These are phyloP conservation scores for Drosophila kanapiae DNA, from an alignment of 1,140 invertebrate genomes.

Conservation along the genomic window DNA sequence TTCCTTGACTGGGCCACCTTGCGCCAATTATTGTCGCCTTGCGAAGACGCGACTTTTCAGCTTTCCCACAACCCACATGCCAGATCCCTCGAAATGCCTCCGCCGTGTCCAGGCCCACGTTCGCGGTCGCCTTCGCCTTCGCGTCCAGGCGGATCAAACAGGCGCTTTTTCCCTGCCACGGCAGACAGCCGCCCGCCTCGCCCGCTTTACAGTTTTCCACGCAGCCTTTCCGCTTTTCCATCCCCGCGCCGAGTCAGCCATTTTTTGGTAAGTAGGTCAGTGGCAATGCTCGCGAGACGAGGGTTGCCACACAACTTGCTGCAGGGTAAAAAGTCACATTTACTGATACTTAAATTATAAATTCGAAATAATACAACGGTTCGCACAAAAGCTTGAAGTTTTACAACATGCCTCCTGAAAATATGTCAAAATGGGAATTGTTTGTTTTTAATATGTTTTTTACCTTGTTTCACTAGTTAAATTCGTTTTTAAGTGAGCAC, in stretches of 20 bases:
- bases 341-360: too few species aligned
- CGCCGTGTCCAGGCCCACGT: slow-evolving; percentile 50
- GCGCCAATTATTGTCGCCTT: slow-evolving; percentile 50
- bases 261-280: slow-evolving; percentile 73
- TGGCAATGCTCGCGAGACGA: slow-evolving; percentile 51
- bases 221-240: slow-evolving; percentile 3
- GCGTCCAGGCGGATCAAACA: slow-evolving; percentile 58
- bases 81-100: slow-evolving; percentile 34
- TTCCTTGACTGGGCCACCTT: slow-evolving; percentile 51
- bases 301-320: slow-evolving; percentile 27
- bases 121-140: background rate
- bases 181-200: slow-evolving; percentile 20
- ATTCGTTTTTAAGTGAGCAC: too few species aligned
- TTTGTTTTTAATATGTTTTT: too few species aligned
- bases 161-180: slow-evolving; percentile 7
- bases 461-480: too few species aligned
- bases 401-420: too few species aligned
- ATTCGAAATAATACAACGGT: too few species aligned
- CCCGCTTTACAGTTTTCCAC: slow-evolving; percentile 1
- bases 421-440: too few species aligned
- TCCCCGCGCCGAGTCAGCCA: slow-evolving; percentile 36
- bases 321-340: too few species aligned
- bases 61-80: slow-evolving; percentile 33
- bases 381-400: too few species aligned
- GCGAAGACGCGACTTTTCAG: slow-evolving; percentile 47